Percentiles rank a stretch among this genome's conserved stretches.
These are phyloP conservation scores for Heterocephalus glaber DNA, from an alignment of 2,113 vertebrate genomes.

Conservation along the genomic window DNA sequence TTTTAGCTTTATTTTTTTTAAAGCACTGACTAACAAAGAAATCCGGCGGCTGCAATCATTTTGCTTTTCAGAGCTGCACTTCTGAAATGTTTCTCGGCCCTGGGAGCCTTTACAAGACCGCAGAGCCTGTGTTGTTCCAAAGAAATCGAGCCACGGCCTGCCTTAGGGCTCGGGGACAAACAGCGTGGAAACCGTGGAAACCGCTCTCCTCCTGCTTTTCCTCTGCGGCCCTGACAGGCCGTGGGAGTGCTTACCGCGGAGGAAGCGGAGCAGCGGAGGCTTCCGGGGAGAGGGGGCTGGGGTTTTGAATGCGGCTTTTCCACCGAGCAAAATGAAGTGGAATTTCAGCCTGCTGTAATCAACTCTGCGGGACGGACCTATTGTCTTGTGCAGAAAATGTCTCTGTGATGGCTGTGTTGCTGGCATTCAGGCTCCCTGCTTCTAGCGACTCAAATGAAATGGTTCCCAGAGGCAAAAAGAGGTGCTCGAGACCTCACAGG, in stretches of 20 bases:
- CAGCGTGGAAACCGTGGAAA: too few species aligned
- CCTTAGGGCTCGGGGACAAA: conserved; percentile 18
- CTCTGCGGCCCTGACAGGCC: background rate
- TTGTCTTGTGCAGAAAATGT: background rate
- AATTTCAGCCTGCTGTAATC: background rate
- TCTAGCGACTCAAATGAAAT: background rate
- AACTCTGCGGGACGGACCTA: background rate
- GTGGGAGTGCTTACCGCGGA: background rate
- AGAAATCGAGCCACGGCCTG: background rate
- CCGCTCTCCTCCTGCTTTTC: background rate
- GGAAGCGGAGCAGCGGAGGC: background rate
- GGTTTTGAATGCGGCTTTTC: conserved; percentile 25
- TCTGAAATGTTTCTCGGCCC: background rate
- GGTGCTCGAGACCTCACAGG: background rate
- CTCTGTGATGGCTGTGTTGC: background rate
- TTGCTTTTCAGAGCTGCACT: background rate
- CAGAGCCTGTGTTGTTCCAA: background rate
- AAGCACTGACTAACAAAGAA: background rate
- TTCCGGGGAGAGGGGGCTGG: background rate
- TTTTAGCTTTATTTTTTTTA: background rate
- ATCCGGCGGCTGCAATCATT: background rate
- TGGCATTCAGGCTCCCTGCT: background rate
- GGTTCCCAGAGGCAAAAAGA: accelerated
- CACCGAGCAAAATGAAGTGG: background rate
- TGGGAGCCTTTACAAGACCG: background rate